These are phyloP conservation scores for Disparrhopalites patrizii DNA, from an alignment of 2,888 invertebrate species.

Conservation along the genomic window DNA sequence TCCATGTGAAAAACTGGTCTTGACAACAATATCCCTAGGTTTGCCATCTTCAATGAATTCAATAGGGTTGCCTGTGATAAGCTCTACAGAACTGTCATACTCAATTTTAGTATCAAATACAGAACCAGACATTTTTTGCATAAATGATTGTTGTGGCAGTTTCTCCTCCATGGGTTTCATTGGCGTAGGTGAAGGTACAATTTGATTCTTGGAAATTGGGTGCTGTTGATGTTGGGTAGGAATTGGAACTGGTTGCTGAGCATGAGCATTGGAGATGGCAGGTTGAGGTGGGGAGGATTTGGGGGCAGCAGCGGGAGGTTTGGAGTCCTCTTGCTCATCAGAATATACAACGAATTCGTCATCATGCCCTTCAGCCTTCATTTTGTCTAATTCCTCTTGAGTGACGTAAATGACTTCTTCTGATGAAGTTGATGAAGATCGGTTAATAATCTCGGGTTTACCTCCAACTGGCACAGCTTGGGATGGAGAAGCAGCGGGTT, in stretches of 20 bases:
- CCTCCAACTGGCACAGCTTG: not conserved
- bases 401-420: constrained; percentile 48
- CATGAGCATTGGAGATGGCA: not conserved
- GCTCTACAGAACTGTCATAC: constrained; percentile 37
- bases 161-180: not conserved
- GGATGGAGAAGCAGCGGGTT: not conserved
- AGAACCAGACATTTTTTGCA: not conserved
- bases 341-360: constrained; percentile 41
- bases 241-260: not conserved
- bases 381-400: constrained; percentile 43
- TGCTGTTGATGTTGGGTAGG: constrained; percentile 2
- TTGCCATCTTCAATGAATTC: constrained; percentile 28
- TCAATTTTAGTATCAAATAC: constrained; percentile 21
- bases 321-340: constrained; percentile 27
- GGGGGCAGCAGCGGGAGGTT: not conserved
- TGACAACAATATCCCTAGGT: constrained; percentile 42
- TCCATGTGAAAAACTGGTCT: constrained; percentile 39
- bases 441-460: not conserved
- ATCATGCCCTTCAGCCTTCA: constrained; percentile 43
- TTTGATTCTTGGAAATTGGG: too few relatives aligned
- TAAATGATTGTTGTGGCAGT: constrained; percentile 8
- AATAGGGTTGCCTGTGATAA: constrained; percentile 38
- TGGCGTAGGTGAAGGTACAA: not conserved
- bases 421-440: constrained; percentile 20
- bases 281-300: not conserved